Conservation (phyloP, 2,888 invertebrate species). For the Limnephilus auricula region DNA sequence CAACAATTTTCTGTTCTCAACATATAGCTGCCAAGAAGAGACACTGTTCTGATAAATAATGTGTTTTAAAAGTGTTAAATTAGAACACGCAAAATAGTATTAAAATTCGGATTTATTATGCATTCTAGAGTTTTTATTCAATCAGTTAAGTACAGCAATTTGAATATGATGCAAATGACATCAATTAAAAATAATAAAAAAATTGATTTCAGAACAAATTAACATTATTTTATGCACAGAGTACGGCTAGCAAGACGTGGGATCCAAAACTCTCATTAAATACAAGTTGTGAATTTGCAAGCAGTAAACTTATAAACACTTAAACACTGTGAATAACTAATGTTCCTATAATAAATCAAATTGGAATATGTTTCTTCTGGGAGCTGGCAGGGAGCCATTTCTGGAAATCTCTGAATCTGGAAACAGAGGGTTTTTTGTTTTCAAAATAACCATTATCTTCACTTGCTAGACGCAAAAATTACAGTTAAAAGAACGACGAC, state of each 20-base stretch:
- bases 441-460: slow-evolving; percentile 26
- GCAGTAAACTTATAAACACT: slow-evolving; percentile 19
- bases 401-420: not conserved
- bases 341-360: slow-evolving; percentile 16
- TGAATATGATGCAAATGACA: not conserved
- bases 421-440: not conserved
- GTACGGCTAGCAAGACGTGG: not conserved
- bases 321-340: slow-evolving; percentile 14
- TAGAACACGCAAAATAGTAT: not conserved
- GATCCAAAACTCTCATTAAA: not conserved
- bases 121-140: not conserved
- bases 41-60: too few relatives aligned
- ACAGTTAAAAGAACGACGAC: not conserved
- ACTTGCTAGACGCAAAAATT: slow-evolving; percentile 9
- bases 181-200: not conserved
- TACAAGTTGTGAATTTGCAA: slow-evolving; percentile 31
- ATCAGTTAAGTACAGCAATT: not conserved
- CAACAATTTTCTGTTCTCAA: too few relatives aligned
- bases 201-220: not conserved
- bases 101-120: not conserved
- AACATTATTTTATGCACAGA: not conserved
- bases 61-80: too few relatives aligned
- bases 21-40: too few relatives aligned
- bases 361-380: slow-evolving; percentile 29
- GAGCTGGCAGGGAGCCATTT: slow-evolving; percentile 27